Base-by-base conservation (phyloP, 2,888 invertebrate species). In the Cataglyphis albicans region DNA sequence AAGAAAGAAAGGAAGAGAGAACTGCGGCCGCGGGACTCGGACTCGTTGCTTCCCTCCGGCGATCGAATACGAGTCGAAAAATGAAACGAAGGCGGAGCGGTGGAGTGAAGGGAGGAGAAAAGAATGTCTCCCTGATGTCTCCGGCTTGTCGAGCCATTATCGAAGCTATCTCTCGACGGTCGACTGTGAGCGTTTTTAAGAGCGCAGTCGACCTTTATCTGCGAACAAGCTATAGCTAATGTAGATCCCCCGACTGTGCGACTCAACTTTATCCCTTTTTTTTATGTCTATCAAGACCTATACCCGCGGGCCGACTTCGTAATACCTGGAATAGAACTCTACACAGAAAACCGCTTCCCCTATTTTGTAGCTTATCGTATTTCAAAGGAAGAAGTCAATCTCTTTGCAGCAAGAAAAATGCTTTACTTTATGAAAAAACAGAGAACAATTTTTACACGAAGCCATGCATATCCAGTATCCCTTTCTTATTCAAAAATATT, bases 141-240 rank as follows among this genome's bases (percentile, higher is more conserved):
- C 82, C 85, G 86, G 81, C 87, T 90, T 90, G 90, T 91, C 88
- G 87, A 76, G 87, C 89, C 91, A 91, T 91, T 92, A 93, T 93
- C 93, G 91, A 88, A 89, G 87, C 91, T 92, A 93, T 93, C 92
- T 92, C 91, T 88, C 86, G 91, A 90, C 88, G 86, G 84, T 87
- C 87, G 88, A 90, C 87, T 89, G 88, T 89, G 88, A 87, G 80
- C 88, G 87, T 91, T 92, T 91, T 92, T 91, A 92, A 92, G 91
- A 91, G 80, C 89, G 81, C 86, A 82, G 87, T 86, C 90, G 35
- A 86, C 84, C 87, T 90, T 92, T 93, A 92, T 92, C 92, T 89
- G 83, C 83, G 91, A 91, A 92, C 93, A 93, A 92, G 92, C 90
- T 89, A 86, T 91, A 86, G 91, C 92, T 93, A 93, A 93, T 93